Conservation (phyloP, 2,888 invertebrate species). For the Didymodactylos carnosus region DNA sequence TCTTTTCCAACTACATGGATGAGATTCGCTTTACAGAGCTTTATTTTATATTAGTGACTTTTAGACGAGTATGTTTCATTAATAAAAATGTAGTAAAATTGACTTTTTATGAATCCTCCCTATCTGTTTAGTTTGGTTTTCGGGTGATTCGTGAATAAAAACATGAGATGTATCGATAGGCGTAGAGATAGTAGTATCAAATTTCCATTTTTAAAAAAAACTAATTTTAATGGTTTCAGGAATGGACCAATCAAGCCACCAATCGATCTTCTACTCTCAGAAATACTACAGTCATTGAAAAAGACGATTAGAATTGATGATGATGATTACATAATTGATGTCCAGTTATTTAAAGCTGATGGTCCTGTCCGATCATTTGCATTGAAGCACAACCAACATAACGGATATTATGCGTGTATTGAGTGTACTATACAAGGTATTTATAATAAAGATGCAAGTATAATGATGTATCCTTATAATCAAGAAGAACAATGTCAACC, state of each 20-base stretch:
- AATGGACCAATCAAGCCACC: not conserved
- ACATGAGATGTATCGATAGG: too few relatives aligned
- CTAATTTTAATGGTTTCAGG: not conserved
- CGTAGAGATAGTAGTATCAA: too few relatives aligned
- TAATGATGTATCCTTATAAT: not conserved
- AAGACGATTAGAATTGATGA: not conserved
- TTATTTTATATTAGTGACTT: too few relatives aligned
- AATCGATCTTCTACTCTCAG: not conserved
- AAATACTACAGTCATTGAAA: not conserved
- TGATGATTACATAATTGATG: not conserved
- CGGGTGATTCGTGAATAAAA: too few relatives aligned
- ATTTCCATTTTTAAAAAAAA: too few relatives aligned
- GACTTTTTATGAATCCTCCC: too few relatives aligned
- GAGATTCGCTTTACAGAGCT: too few relatives aligned
- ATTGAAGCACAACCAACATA: not conserved
- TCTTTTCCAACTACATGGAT: too few relatives aligned
- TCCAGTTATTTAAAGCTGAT: not conserved
- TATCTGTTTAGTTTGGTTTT: too few relatives aligned
- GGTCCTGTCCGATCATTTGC: not conserved
- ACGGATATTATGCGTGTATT: not conserved
- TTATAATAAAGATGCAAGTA: not conserved
- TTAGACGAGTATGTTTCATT: too few relatives aligned
- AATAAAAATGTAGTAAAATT: too few relatives aligned
- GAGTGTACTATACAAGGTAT: not conserved
- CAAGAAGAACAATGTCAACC: not conserved